These are phyloP conservation scores for Spea bombifrons DNA, from an alignment of 2,113 vertebrate genomes.

Conservation along the genomic window DNA sequence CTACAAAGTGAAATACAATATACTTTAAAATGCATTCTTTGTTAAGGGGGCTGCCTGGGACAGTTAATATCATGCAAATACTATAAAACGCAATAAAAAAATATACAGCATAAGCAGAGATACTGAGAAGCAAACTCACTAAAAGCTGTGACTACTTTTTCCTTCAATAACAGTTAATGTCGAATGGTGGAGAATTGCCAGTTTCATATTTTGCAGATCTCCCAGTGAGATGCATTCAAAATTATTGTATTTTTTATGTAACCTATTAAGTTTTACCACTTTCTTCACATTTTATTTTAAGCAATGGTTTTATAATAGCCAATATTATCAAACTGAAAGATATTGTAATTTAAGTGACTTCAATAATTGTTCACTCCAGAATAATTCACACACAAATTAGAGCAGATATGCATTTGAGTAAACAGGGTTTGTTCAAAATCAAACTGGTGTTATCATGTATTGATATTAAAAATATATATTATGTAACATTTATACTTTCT, in stretches of 20 bases:
- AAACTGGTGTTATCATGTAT: too few relatives aligned
- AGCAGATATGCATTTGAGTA: slow-evolving; percentile 31
- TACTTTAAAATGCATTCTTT: too few relatives aligned
- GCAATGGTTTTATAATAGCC: slow-evolving; percentile 17
- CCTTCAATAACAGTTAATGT: too few relatives aligned
- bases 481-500: too few relatives aligned
- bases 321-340: slow-evolving; percentile 21
- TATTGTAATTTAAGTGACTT: slow-evolving; percentile 33
- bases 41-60: too few relatives aligned
- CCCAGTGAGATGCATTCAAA: slow-evolving; percentile 45
- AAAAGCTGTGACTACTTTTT: too few relatives aligned
- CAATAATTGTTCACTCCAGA: slow-evolving; percentile 36
- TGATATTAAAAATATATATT: too few relatives aligned
- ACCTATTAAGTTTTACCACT: slow-evolving; percentile 1
- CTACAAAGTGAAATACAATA: too few relatives aligned
- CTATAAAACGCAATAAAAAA: too few relatives aligned
- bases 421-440: slow-evolving; percentile 6
- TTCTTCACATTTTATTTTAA: slow-evolving; percentile 19
- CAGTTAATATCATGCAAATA: background rate
- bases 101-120: too few relatives aligned
- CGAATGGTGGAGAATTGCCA: too few relatives aligned
- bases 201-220: slow-evolving; percentile 16
- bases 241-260: slow-evolving; percentile 50
- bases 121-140: too few relatives aligned
- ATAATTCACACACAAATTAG: slow-evolving; percentile 15